Evolutionary conservation across 2,888 invertebrate species (phyloP).

Genomic region (Pachycephus smyrnensis): DNA sequence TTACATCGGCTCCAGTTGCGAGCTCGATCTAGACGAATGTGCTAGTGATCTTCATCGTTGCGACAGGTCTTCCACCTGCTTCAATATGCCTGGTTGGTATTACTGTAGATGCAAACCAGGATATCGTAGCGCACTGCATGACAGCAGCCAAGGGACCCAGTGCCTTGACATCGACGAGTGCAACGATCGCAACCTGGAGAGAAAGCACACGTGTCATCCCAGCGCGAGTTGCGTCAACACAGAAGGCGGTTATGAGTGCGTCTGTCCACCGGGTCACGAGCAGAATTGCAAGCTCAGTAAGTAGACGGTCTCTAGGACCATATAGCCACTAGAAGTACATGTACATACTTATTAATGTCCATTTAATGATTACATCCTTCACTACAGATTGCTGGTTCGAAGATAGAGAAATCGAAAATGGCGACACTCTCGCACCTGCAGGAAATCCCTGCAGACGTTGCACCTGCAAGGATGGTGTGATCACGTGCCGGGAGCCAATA

Average conservation of each 20-base stretch:
- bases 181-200: slow-evolving; percentile 70
- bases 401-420: slow-evolving; percentile 74
- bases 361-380: background rate
- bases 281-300: slow-evolving; percentile 76
- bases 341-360: background rate
- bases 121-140: slow-evolving; percentile 74
- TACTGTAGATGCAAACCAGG: slow-evolving; percentile 88
- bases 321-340: background rate
- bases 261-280: slow-evolving; percentile 71
- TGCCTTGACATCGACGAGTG: slow-evolving; percentile 89
- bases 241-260: slow-evolving; percentile 83
- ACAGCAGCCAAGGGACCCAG: slow-evolving; percentile 71
- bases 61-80: slow-evolving; percentile 81
- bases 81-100: slow-evolving; percentile 92
- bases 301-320: slow-evolving; percentile 42
- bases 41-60: slow-evolving; percentile 78
- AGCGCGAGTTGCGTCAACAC: slow-evolving; percentile 83
- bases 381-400: slow-evolving; percentile 79
- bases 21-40: slow-evolving; percentile 90
- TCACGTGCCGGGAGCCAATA: slow-evolving; percentile 75
- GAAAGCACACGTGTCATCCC: slow-evolving; percentile 82
- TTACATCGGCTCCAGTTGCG: slow-evolving; percentile 85
- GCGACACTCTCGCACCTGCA: slow-evolving; percentile 68
- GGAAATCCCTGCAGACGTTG: slow-evolving; percentile 69
- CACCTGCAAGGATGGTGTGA: slow-evolving; percentile 70